Evolutionary conservation across 2,797 vertebrate genomes (phyloP).

Genomic region (Australoheros facetus): DNA sequence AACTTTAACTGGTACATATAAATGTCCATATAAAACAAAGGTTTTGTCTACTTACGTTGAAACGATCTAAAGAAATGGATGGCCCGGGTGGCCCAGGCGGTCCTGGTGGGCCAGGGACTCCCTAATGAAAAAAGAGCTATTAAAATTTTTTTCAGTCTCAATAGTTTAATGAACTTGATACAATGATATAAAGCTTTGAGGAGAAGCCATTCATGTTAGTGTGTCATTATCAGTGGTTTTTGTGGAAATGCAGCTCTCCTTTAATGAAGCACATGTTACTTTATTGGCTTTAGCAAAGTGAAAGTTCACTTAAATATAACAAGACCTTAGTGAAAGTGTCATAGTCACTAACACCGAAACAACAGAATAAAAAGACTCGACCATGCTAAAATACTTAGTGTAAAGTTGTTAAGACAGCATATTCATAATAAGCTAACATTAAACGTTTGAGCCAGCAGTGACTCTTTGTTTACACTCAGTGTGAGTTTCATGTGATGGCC

Average conservation of each 20-base stretch:
- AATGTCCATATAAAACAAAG: neutral
- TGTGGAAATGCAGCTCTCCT: neutral
- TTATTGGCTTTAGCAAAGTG: neutral
- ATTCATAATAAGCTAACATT: neutral
- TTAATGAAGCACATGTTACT: neutral
- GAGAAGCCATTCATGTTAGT: too few species aligned
- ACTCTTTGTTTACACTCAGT: neutral
- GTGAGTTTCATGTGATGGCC: neutral
- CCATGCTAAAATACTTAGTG: too few species aligned
- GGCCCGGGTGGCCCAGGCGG: conserved; percentile 84
- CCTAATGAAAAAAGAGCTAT: conserved; percentile 68
- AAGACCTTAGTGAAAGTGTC: neutral
- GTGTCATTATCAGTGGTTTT: too few species aligned
- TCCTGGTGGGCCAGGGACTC: conserved; percentile 82
- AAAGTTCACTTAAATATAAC: neutral
- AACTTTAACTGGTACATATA: neutral
- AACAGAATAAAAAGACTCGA: neutral
- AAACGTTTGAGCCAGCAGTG: neutral
- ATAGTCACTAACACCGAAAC: too few species aligned
- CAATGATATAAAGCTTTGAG: neutral
- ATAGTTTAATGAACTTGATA: neutral
- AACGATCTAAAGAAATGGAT: conserved; percentile 74
- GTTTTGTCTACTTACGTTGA: conserved; percentile 71
- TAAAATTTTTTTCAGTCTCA: neutral
- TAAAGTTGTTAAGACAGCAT: neutral